Conservation (phyloP, 2,797 vertebrate genomes). For the Lophius americanus region DNA sequence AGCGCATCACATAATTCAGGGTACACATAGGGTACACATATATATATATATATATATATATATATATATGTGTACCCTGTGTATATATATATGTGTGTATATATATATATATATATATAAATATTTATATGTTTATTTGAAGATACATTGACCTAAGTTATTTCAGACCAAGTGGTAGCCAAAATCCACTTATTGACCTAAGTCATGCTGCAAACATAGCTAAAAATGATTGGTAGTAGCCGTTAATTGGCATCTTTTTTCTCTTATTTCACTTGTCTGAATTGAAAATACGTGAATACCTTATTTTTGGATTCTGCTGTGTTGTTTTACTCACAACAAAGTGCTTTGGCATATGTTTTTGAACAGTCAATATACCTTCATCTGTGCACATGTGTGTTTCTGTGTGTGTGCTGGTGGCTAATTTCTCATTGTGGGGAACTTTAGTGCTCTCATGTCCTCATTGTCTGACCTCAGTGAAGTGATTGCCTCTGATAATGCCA, state of each 20-base stretch:
- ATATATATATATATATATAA: no score
- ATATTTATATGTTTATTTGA: no score
- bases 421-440: conserved; percentile 52
- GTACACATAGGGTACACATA: no score
- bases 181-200: no score
- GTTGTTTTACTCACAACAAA: conserved; percentile 9
- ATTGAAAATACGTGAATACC: background rate
- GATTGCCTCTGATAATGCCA: conserved; percentile 69
- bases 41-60: no score
- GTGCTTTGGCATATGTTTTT: conserved; percentile 22
- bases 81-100: no score
- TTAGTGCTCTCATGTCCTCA: conserved; percentile 63
- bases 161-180: no score
- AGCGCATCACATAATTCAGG: no score
- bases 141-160: no score
- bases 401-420: conserved; percentile 27
- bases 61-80: no score
- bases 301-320: background rate
- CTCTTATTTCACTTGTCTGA: background rate
- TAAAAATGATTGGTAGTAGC: background rate
- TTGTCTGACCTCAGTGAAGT: conserved; percentile 67
- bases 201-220: background rate
- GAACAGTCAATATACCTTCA: background rate
- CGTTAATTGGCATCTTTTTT: background rate
- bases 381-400: background rate